Evolutionary conservation across 2,797 vertebrate genomes (phyloP).

Genomic region (Megaceryle alcyon): DNA sequence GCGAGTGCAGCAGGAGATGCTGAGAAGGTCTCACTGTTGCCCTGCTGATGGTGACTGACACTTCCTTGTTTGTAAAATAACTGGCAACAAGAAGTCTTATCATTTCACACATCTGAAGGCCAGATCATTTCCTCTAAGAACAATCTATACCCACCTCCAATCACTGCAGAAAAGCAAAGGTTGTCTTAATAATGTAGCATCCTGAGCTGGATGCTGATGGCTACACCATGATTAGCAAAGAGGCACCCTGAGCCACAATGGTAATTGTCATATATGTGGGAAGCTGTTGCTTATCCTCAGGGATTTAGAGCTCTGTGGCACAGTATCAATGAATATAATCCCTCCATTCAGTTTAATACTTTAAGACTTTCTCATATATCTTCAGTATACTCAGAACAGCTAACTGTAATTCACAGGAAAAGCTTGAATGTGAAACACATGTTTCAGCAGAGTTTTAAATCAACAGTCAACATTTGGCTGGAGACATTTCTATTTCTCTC

Average conservation of each 20-base stretch:
- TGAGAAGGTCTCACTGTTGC: not conserved
- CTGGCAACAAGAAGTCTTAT: not conserved
- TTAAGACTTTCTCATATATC: not conserved
- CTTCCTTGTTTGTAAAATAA: not conserved
- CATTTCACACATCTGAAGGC: not conserved
- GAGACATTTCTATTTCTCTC: not conserved
- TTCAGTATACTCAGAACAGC: not conserved
- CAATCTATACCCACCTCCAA: not conserved
- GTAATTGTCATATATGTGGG: not conserved
- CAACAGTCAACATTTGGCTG: not conserved
- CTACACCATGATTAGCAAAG: not conserved
- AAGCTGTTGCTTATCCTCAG: not conserved
- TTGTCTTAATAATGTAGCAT: not conserved
- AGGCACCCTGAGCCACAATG: not conserved
- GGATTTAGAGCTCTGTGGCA: not conserved
- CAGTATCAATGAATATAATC: not conserved
- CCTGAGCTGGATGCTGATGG: not conserved
- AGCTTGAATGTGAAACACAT: slow-evolving; percentile 14
- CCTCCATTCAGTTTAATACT: not conserved
- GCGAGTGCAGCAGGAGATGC: accelerated
- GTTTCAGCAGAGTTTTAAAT: slow-evolving; percentile 28
- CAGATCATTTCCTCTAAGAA: not conserved
- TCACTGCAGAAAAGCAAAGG: not conserved
- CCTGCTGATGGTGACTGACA: not conserved
- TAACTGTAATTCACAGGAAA: slow-evolving; percentile 21